Conservation (phyloP, 1,140 invertebrate genomes). For the Drosophila asahinai region DNA sequence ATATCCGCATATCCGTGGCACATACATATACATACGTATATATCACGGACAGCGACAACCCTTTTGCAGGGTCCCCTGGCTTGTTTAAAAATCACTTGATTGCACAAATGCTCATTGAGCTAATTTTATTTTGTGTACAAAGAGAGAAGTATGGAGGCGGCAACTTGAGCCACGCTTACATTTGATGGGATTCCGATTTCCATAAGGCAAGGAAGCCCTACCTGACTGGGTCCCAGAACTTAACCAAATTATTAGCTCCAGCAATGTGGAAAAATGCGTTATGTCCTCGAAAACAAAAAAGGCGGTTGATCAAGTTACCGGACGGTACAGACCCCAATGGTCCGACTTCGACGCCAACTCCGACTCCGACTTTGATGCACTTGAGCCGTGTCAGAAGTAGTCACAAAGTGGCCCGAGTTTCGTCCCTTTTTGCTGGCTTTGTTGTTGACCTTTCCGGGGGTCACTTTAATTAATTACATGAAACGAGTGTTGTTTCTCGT, state of each 20-base stretch:
- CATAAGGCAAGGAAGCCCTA: constrained; percentile 61
- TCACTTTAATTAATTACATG: constrained; percentile 56
- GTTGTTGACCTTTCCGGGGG: constrained; percentile 42
- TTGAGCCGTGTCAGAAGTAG: constrained; percentile 52
- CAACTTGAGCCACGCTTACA: constrained; percentile 71
- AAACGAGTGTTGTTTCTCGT: constrained; percentile 34
- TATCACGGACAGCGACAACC: constrained; percentile 34
- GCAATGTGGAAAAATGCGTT: constrained; percentile 59
- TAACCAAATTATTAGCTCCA: constrained; percentile 58
- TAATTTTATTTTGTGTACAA: constrained; percentile 72
- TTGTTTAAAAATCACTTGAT: constrained; percentile 81
- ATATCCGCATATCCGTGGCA: constrained; percentile 15
- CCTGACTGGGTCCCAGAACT: constrained; percentile 2
- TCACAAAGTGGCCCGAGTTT: constrained; percentile 28
- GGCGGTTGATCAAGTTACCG: constrained; percentile 36
- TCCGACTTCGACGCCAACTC: constrained; percentile 2
- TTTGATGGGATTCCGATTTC: constrained; percentile 74
- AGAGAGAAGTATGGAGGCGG: constrained; percentile 24
- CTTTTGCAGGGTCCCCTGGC: background rate
- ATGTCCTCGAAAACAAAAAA: constrained; percentile 24
- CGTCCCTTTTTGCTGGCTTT: constrained; percentile 29
- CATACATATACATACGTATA: background rate
- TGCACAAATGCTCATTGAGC: constrained; percentile 83
- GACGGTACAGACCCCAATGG: constrained; percentile 10
- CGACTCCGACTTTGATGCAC: constrained; percentile 40